A percentile compares a stretch with the other conserved stretches of the same genome.
Evolutionary conservation across 1,140 invertebrate species (phyloP).

Genomic region (Prorops nasuta): DNA sequence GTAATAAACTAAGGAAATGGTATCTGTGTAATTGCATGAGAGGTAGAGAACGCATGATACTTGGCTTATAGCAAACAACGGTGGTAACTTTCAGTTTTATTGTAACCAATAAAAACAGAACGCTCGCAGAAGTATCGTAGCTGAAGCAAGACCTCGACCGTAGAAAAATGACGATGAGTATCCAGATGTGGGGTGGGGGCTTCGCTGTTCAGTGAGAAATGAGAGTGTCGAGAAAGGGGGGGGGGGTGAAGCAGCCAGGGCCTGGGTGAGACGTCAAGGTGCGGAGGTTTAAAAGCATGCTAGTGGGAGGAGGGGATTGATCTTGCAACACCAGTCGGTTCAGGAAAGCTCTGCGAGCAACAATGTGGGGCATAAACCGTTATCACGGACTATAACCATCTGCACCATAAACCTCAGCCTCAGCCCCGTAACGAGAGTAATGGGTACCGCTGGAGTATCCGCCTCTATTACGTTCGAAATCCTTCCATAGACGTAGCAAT

Average conservation of each 20-base stretch:
- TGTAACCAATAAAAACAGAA: conserved; percentile 1
- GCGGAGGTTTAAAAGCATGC: background rate
- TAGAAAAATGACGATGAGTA: conserved; percentile 18
- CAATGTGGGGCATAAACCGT: conserved; percentile 35
- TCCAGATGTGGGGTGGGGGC: too few relatives aligned
- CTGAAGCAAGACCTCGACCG: conserved; percentile 6
- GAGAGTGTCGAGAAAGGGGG: background rate
- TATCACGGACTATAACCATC: conserved; percentile 42
- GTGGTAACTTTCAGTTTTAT: conserved; percentile 12
- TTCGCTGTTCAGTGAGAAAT: too few relatives aligned
- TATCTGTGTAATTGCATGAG: too few relatives aligned
- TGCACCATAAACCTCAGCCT: conserved; percentile 34
- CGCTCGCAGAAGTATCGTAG: too few relatives aligned
- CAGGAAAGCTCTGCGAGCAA: conserved; percentile 20
- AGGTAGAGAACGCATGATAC: too few relatives aligned
- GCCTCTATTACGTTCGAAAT: conserved; percentile 48
- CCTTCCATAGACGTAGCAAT: too few relatives aligned
- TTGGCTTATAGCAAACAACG: conserved; percentile 13
- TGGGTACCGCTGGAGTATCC: conserved; percentile 41
- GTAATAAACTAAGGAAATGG: too few relatives aligned
- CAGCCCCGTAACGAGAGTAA: conserved; percentile 42
- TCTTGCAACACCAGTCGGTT: conserved; percentile 24
- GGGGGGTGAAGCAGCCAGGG: background rate
- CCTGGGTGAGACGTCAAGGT: background rate
- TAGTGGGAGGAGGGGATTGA: conserved; percentile 7